Conservation (phyloP, 2,888 invertebrate genomes). For the Plagodis dolabraria region DNA sequence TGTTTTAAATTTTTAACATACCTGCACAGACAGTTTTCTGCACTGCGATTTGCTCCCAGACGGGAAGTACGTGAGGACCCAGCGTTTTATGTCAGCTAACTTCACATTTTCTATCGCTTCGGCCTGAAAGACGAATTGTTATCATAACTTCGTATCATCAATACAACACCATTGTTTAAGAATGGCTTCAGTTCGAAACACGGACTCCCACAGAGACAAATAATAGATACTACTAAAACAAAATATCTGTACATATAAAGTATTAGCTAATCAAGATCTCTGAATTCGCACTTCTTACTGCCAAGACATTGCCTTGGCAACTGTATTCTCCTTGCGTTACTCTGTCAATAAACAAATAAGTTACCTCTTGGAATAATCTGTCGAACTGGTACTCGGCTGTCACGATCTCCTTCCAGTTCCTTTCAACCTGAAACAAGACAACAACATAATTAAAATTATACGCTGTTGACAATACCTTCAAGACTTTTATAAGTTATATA, state of each 20-base stretch:
- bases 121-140: constrained; percentile 59
- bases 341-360: constrained; percentile 5
- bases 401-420: constrained; percentile 93
- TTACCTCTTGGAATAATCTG: constrained; percentile 87
- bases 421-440: constrained; percentile 64
- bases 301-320: no score
- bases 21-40: constrained; percentile 84
- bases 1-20: constrained; percentile 41
- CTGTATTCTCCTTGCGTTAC: no score
- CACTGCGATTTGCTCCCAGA: constrained; percentile 74
- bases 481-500: no score
- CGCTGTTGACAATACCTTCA: background rate
- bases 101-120: constrained; percentile 81
- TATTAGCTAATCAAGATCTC: no score
- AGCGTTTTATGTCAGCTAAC: constrained; percentile 75
- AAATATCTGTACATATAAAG: no score
- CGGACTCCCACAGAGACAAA: background rate
- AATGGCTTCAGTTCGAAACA: background rate
- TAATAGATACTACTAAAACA: background rate
- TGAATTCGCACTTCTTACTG: no score
- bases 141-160: no score
- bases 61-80: constrained; percentile 80
- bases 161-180: no score
- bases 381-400: constrained; percentile 91
- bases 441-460: background rate